Evolutionary conservation across 2,797 vertebrate species (phyloP).

Genomic region (Pangasius macronema): DNA sequence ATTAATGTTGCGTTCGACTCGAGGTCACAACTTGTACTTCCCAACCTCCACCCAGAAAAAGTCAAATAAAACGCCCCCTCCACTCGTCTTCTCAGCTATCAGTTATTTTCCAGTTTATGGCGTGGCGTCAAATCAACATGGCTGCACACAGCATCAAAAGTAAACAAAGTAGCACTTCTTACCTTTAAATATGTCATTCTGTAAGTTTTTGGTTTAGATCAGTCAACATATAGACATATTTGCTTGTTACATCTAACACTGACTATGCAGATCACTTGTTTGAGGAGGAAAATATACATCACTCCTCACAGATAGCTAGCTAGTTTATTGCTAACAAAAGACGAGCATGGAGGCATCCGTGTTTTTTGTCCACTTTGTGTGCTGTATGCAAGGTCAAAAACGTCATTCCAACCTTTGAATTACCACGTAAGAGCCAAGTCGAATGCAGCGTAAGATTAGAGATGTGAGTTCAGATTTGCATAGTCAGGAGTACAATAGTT

Average conservation of each 20-base stretch:
- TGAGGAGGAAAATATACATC: not conserved
- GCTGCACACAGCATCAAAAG: not conserved
- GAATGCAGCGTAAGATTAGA: not conserved
- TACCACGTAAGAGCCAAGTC: not conserved
- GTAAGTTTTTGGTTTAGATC: not conserved
- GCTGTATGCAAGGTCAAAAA: not conserved
- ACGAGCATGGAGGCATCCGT: not conserved
- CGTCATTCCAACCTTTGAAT: not conserved
- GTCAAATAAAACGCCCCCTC: not conserved
- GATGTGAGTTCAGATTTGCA: not conserved
- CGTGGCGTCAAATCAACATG: too few species aligned
- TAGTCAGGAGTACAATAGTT: not conserved
- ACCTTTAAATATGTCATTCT: too few species aligned
- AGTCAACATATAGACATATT: too few species aligned
- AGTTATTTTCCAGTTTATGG: too few species aligned
- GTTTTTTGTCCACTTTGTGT: not conserved
- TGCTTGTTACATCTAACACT: not conserved
- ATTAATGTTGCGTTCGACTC: not conserved
- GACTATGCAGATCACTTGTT: not conserved
- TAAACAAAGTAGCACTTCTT: not conserved
- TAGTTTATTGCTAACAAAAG: not conserved
- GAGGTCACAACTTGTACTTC: too few species aligned
- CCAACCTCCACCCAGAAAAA: not conserved
- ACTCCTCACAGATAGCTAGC: not conserved
- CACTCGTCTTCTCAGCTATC: not conserved